phyloP scores from a whole-genome alignment of 1,140 invertebrate species.

The Akabosia matsudoensis region DNA sequence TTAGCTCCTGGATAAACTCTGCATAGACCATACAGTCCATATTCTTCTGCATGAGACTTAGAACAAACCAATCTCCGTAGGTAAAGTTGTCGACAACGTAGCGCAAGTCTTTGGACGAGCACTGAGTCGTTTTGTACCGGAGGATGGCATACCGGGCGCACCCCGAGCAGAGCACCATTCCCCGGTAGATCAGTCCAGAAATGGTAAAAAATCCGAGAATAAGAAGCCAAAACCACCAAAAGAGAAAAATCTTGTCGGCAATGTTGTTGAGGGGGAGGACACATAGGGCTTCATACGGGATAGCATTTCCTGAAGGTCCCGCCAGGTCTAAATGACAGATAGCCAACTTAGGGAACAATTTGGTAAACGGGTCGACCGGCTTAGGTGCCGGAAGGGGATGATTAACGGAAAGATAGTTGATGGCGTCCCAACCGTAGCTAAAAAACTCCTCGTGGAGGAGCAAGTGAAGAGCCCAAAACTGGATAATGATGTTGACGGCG shows the following conservation, averaged over 20 bases:
- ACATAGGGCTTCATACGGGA: background rate
- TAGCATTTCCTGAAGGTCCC: background rate
- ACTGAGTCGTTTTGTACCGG: background rate
- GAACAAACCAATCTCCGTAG: background rate
- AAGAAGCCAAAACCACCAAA: background rate
- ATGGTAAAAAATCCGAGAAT: background rate
- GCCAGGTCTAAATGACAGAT: background rate
- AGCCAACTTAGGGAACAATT: background rate
- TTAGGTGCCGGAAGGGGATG: background rate
- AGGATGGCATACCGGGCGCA: background rate
- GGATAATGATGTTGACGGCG: background rate
- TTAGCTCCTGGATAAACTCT: background rate
- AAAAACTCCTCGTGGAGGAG: background rate
- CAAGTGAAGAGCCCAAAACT: background rate
- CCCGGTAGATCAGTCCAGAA: background rate
- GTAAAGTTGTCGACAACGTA: background rate
- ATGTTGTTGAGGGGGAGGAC: background rate
- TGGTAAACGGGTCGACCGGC: background rate
- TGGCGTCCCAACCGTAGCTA: background rate
- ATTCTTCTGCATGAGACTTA: background rate
- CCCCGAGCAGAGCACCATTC: background rate
- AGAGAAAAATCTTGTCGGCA: background rate
- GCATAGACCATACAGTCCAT: background rate
- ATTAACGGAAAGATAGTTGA: background rate
- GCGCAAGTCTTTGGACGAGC: background rate